Percentiles rank a stretch among this genome's conserved stretches.
These are phyloP conservation scores for Knipowitschia caucasica DNA, from an alignment of 2,797 vertebrate species.

Conservation along the genomic window DNA sequence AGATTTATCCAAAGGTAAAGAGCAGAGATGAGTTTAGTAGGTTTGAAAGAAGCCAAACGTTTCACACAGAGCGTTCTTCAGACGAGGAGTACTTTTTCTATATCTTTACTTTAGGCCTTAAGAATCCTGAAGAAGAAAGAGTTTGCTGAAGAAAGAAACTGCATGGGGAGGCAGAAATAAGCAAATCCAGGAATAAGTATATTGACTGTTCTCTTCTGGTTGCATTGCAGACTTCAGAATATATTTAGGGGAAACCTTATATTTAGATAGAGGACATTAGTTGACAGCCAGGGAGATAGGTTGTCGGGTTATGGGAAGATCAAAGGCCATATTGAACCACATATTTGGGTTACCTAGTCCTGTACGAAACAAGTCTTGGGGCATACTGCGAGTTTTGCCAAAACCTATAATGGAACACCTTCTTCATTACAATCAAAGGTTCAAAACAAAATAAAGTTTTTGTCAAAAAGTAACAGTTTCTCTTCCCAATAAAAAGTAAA, in stretches of 20 bases:
- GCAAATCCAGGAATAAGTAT: constrained; percentile 8
- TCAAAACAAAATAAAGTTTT: neutral
- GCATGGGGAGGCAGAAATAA: constrained; percentile 19
- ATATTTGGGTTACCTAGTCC: constrained; percentile 60
- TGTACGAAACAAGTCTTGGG: constrained; percentile 69
- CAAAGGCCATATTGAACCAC: constrained; percentile 29
- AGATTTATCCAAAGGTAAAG: constrained; percentile 37
- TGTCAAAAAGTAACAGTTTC: neutral
- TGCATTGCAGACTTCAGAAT: too few relatives aligned
- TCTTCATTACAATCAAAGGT: constrained; percentile 49
- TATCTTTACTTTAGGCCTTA: neutral
- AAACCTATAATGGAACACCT: constrained; percentile 69
- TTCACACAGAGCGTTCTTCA: constrained; percentile 47
- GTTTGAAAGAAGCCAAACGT: constrained; percentile 38
- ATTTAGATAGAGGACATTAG: constrained; percentile 45
- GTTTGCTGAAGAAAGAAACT: constrained; percentile 1
- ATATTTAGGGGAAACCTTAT: neutral
- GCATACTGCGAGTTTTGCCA: constrained; percentile 73
- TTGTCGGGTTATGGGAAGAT: constrained; percentile 33
- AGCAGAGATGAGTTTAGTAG: constrained; percentile 27
- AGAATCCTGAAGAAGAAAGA: constrained; percentile 10
- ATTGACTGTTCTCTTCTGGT: neutral
- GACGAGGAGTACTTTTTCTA: neutral
- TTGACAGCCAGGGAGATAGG: constrained; percentile 53
- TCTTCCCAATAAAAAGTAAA: neutral